Conservation (phyloP, 2,113 vertebrate genomes). For the Zapus hudsonius region DNA sequence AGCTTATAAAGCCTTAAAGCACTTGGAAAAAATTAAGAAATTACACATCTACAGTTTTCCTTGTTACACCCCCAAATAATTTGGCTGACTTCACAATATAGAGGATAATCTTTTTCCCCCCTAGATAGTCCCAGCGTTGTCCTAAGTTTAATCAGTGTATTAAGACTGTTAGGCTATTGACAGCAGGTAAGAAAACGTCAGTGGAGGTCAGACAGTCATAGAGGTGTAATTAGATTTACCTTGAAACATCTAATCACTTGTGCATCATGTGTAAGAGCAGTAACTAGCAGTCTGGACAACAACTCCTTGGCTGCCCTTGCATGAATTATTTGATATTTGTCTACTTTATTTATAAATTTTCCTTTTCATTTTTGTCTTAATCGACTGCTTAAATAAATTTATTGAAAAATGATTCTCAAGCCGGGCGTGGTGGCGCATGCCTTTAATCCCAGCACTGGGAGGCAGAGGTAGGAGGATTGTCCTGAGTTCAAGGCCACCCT, state of each 20-base stretch:
- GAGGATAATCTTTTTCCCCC: neutral
- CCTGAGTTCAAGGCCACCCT: too few relatives aligned
- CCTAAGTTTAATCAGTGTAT: slow-evolving; percentile 50
- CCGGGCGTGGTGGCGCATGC: too few relatives aligned
- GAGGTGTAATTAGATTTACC: neutral
- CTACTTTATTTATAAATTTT: neutral
- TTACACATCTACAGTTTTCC: slow-evolving; percentile 1
- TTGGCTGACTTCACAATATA: neutral
- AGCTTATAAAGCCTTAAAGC: slow-evolving; percentile 23
- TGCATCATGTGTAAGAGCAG: neutral
- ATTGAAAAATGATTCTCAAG: slow-evolving; percentile 31
- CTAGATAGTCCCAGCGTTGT: slow-evolving; percentile 25
- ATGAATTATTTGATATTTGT: slow-evolving; percentile 29
- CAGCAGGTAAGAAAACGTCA: neutral
- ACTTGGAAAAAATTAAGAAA: neutral
- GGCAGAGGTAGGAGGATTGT: too few relatives aligned
- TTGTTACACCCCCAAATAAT: slow-evolving; percentile 29
- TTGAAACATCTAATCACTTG: neutral
- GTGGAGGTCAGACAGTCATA: neutral
- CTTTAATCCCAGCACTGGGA: too few relatives aligned
- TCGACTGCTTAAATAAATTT: slow-evolving; percentile 34
- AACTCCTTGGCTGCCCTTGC: neutral
- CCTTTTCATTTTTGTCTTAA: slow-evolving; percentile 43
- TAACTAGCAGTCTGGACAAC: neutral
- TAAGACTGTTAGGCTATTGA: neutral